phyloP scores from a whole-genome alignment of 2,113 vertebrate species.

The Callipepla californica region DNA sequence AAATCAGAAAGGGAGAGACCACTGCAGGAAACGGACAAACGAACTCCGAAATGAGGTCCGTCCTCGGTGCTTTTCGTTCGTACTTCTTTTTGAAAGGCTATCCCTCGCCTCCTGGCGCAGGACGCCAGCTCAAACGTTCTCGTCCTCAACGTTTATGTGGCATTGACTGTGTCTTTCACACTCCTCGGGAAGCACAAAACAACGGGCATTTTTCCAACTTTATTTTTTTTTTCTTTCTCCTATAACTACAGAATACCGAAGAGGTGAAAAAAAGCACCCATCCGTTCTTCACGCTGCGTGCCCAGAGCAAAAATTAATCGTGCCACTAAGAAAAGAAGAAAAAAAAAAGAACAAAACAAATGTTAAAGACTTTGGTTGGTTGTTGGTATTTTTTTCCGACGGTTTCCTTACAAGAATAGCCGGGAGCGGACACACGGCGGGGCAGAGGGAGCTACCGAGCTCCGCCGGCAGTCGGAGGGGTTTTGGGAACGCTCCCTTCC shows the following conservation, averaged over 20 bases:
- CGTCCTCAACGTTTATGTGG: not conserved
- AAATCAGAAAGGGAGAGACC: not conserved
- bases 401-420: not conserved
- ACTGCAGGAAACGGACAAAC: not conserved
- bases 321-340: not conserved
- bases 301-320: too few species aligned
- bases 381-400: not conserved
- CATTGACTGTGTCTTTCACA: not conserved
- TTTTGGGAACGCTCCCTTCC: not conserved
- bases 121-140: not conserved
- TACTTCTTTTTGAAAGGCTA: not conserved
- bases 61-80: rapidly evolving
- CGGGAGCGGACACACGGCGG: not conserved
- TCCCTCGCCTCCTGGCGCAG: rapidly evolving
- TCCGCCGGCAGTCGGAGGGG: not conserved
- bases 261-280: rapidly evolving
- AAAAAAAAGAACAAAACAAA: too few species aligned
- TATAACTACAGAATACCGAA: rapidly evolving
- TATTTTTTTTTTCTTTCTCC: too few species aligned
- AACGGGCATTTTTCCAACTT: not conserved
- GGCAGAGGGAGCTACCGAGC: not conserved
- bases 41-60: not conserved
- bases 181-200: not conserved
- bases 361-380: not conserved
- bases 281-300: too few species aligned